Evolutionary conservation across 2,113 vertebrate species (phyloP), one percentile per base, ranked within the genome.

Genomic region (Eulacestoma nigropectus): DNA sequence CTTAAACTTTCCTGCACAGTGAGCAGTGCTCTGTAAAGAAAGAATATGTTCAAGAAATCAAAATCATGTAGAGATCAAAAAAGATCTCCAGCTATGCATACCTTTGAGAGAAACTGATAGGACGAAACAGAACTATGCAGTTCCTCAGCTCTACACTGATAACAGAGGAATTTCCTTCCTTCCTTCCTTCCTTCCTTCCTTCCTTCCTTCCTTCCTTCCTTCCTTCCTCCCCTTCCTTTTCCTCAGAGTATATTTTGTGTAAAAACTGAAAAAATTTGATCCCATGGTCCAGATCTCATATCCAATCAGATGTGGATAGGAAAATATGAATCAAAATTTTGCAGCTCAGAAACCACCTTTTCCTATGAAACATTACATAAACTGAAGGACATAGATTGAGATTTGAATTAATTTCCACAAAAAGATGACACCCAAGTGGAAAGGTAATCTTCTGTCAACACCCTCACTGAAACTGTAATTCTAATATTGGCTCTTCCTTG

Each of bases 11-110:
- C 81, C 53, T 60, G n/a, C 41, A 26, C 52, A 63, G 39, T 30
- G 13, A 97, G 46, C 16, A 67, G 35, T 32, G 32, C 65, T 72
- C 60, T 47, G 30, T 60, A 82, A 59, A 91, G 81, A 89, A 72
- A 52, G 20, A 87, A 86, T 27, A 59, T 14, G 55, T 35, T 87
- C 44, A 83, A 79, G 75, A 91, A 93, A 78, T 53, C 72, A 86
- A 73, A 92, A 84, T 68, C 52, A 56, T 23, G 44, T 62, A 56
- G 60, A 84, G 86, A 91, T 92, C 87, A 95, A 95, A 93, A 11
- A 63, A 84, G 73, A 63, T 37, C 50, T 60, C 44, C 69, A 87
- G 26, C 7, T 79, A 79, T 42, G 70, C 29, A 39, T 47, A 62
- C 46, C 37, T 94, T 87, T 55, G 60, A 73, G 33, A 86, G 39